Evolutionary conservation across 2,888 invertebrate species (phyloP), one percentile per base, ranked within the genome.

Genomic region (Scotopteryx bipunctaria): DNA sequence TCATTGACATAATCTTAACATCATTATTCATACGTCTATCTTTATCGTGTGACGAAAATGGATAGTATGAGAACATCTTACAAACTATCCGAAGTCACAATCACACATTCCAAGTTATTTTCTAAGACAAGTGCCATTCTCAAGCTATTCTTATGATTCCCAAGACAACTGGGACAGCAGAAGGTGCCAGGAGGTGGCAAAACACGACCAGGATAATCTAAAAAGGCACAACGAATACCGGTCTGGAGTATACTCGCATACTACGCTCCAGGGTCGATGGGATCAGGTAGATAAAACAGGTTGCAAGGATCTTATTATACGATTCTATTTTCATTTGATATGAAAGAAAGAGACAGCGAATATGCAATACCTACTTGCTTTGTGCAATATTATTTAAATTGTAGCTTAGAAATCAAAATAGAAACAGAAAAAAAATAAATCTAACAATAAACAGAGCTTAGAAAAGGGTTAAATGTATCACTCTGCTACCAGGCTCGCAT

Each of bases 391-490:
- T 33, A 33, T 29, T 35, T 6, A 38, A 35, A 36, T 29, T n/a
- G n/a, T 33, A 44, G 40, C 23, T 27, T 48, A 40, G 33, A 48
- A 33, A 43, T 33, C 5, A 21, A 25, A 48, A 43, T 46, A 46
- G 37, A 48, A 45, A 44, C 17, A n/a, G 31, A 9, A 35, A 35
- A 33, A 43, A 43, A 32, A 44, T 29, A 15, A 38, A 40, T 54
- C 48, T 54, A 44, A 54, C 46, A 43, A 43, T 31, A 48, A 40
- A 35, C 38, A 14, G 40, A 41, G 44, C 48, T 54, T 54, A 54
- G 54, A 54, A 54, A 54, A 54, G 48, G 44, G 48, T 54, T 58
- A 49, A 54, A 55, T 51, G 47, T 47, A 49, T 49, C 58, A 43
- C 40, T 43, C 5, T 23, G 21, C 16, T 53, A 60, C 63, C 51